These are phyloP conservation scores for Zonotrichia leucophrys DNA, from an alignment of 2,113 vertebrate genomes.

Conservation along the genomic window DNA sequence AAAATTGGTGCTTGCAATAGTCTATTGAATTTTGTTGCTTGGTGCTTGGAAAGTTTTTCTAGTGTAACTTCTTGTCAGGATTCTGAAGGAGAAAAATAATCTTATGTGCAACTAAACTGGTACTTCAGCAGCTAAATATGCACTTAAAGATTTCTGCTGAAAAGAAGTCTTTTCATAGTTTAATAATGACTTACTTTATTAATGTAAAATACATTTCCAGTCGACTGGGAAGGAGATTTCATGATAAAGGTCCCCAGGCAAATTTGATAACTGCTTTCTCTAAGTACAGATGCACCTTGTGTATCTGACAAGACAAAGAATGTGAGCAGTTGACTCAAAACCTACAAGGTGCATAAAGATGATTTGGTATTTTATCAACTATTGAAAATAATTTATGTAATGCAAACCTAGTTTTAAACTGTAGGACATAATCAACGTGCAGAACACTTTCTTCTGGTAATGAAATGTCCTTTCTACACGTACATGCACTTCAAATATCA, in stretches of 20 bases:
- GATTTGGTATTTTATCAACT: background rate
- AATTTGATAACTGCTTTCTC: background rate
- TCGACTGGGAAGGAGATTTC: background rate
- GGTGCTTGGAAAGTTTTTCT: background rate
- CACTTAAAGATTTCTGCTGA: background rate
- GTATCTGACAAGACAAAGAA: background rate
- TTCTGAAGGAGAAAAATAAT: background rate
- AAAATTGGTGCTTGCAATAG: background rate
- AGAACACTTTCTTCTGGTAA: background rate
- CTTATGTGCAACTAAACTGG: background rate
- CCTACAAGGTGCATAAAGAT: background rate
- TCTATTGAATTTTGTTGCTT: background rate
- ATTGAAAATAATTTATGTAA: background rate
- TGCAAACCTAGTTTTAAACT: background rate
- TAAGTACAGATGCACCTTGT: background rate
- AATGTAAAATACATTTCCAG: background rate
- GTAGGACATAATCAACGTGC: background rate
- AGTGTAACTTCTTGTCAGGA: background rate
- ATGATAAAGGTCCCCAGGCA: background rate
- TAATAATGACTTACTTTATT: background rate
- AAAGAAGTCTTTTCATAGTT: background rate
- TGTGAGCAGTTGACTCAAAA: background rate
- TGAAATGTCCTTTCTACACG: background rate
- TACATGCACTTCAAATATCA: background rate
- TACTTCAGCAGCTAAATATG: background rate